These are phyloP conservation scores for Trichonephila inaurata DNA, from an alignment of 1,140 invertebrate genomes.

Conservation along the genomic window DNA sequence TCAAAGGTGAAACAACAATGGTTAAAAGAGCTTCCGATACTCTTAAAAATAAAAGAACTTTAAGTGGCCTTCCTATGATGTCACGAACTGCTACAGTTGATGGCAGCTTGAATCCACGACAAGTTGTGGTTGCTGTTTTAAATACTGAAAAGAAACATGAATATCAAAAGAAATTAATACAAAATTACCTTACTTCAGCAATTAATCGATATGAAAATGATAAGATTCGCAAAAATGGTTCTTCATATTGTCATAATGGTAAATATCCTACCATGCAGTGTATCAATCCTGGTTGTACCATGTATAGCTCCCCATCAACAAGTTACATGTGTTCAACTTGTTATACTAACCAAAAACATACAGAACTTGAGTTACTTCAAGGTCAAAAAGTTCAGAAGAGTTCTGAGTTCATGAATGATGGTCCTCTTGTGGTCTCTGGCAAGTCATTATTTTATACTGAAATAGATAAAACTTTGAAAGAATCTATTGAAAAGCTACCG, in stretches of 20 bases:
- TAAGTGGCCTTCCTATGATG: slow-evolving; percentile 48
- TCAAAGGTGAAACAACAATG: slow-evolving; percentile 66
- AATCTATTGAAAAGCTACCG: slow-evolving; percentile 54
- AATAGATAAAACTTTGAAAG: slow-evolving; percentile 26
- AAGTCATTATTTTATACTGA: slow-evolving; percentile 73
- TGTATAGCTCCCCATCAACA: slow-evolving; percentile 82
- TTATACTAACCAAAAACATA: slow-evolving; percentile 81
- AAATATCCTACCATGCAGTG: slow-evolving; percentile 56
- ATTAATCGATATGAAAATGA: slow-evolving; percentile 85
- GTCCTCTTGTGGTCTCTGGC: slow-evolving; percentile 49
- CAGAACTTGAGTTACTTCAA: slow-evolving; percentile 44
- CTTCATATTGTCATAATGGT: slow-evolving; percentile 1
- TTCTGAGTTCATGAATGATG: not conserved
- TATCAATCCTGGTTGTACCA: slow-evolving; percentile 82
- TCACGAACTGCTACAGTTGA: slow-evolving; percentile 18
- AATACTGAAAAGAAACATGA: slow-evolving; percentile 87
- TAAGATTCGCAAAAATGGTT: slow-evolving; percentile 15
- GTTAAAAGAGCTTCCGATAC: slow-evolving; percentile 39
- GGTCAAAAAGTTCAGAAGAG: slow-evolving; percentile 41
- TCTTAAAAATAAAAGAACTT: slow-evolving; percentile 66
- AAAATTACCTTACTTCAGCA: slow-evolving; percentile 91
- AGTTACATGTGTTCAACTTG: slow-evolving; percentile 83
- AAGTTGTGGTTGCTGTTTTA: slow-evolving; percentile 85
- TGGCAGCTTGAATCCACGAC: slow-evolving; percentile 58
- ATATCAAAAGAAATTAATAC: slow-evolving; percentile 90